Conservation (phyloP, 2,797 vertebrate species). For the Eidolon dupreanum region DNA sequence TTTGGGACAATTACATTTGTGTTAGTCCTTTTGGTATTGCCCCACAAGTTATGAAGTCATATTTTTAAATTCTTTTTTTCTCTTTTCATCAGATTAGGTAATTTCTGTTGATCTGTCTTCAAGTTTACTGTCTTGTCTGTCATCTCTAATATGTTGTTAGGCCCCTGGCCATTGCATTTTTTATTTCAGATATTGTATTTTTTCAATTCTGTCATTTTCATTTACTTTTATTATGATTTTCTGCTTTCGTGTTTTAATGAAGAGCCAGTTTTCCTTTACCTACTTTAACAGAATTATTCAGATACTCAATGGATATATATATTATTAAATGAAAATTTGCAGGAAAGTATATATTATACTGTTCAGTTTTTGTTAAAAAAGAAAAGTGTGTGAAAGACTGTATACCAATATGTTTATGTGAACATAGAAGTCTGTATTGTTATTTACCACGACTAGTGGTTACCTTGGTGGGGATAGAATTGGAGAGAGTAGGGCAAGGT, state of each 20-base stretch:
- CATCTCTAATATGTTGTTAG: background rate
- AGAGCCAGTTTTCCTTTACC: background rate
- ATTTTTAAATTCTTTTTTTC: background rate
- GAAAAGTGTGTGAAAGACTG: background rate
- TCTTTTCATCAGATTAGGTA: background rate
- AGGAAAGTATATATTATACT: background rate
- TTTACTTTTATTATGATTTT: background rate
- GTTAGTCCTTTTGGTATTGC: background rate
- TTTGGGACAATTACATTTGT: background rate
- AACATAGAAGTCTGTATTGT: background rate
- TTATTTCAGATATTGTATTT: background rate
- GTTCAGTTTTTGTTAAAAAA: background rate
- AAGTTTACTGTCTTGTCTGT: background rate
- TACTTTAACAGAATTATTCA: background rate
- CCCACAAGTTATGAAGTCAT: background rate
- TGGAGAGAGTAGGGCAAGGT: background rate
- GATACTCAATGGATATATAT: background rate
- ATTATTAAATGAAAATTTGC: background rate
- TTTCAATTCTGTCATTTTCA: background rate
- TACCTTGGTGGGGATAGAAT: background rate
- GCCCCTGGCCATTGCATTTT: background rate
- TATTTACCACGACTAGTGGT: background rate
- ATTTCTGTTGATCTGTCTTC: background rate
- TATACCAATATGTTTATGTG: background rate
- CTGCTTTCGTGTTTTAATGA: background rate